Percentiles rank a stretch among this genome's conserved stretches.
Conservation (phyloP, 1,140 invertebrate species). For the Caenorhabditis briggsae region DNA sequence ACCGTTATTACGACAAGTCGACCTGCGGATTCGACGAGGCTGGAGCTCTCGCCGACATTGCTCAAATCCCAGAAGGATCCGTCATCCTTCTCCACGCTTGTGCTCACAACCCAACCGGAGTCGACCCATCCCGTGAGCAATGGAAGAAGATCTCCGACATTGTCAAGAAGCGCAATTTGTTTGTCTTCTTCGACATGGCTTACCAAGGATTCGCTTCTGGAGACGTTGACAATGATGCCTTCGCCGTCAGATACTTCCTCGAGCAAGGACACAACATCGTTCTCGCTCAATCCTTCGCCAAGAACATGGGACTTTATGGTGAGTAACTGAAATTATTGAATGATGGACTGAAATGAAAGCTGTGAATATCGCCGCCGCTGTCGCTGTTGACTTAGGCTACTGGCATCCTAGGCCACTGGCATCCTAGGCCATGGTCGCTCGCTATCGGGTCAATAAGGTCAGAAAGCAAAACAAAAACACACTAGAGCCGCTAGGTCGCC, state of each 20-base stretch:
- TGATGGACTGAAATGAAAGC: not conserved
- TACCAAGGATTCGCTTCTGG: conserved; percentile 91
- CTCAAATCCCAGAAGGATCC: conserved; percentile 93
- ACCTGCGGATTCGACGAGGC: conserved; percentile 95
- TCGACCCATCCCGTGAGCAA: conserved; percentile 86
- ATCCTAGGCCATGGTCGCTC: no score
- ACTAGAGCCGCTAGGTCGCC: no score
- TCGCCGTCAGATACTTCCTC: conserved; percentile 90
- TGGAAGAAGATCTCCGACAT: conserved; percentile 88
- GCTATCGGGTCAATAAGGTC: no score
- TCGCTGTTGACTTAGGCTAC: no score
- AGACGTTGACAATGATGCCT: conserved; percentile 89
- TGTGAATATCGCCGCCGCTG: not conserved
- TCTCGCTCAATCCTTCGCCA: conserved; percentile 95
- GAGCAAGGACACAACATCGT: conserved; percentile 91
- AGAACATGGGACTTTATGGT: conserved; percentile 97
- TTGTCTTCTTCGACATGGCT: conserved; percentile 99
- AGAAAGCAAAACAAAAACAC: no score
- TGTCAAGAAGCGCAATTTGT: conserved; percentile 85
- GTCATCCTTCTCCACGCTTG: conserved; percentile 95
- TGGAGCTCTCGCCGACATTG: conserved; percentile 89
- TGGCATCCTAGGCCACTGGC: no score
- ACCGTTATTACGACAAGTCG: conserved; percentile 94
- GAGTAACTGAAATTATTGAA: conserved; percentile 63
- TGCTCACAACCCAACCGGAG: conserved; percentile 99